Percentiles rank a stretch among this genome's conserved stretches.
Evolutionary conservation across 2,113 vertebrate genomes (phyloP).

Genomic region (Ptyas mucosa): DNA sequence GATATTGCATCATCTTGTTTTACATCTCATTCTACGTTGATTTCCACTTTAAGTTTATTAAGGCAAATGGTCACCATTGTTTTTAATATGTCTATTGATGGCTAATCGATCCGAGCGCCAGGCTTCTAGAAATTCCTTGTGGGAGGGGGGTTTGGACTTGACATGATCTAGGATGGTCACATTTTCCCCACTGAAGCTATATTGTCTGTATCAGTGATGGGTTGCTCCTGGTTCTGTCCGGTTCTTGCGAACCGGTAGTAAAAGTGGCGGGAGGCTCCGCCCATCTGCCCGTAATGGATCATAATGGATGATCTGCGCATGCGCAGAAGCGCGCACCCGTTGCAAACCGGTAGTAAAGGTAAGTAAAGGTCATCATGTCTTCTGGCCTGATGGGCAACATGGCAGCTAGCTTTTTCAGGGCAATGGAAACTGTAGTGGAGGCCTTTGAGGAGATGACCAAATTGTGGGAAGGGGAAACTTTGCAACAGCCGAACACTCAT

Average conservation of each 20-base stretch:
- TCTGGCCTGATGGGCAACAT: constrained; percentile 43
- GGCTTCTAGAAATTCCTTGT: neutral
- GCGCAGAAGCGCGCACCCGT: too few species aligned
- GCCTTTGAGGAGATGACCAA: neutral
- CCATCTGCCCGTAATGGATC: too few species aligned
- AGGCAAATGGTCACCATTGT: neutral
- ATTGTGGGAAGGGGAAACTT: constrained; percentile 29
- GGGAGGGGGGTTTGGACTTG: neutral
- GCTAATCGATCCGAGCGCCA: neutral
- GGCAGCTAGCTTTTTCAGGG: constrained; percentile 62
- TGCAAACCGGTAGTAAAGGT: too few species aligned
- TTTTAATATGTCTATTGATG: neutral
- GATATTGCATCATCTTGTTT: neutral
- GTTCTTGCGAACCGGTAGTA: too few species aligned
- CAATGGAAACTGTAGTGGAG: constrained; percentile 18
- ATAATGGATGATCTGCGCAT: too few species aligned
- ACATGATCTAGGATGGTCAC: neutral
- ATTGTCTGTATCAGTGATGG: neutral
- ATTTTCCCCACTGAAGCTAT: neutral
- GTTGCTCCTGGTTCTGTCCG: too few species aligned
- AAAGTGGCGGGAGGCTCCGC: too few species aligned
- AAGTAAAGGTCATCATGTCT: neutral
- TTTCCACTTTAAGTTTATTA: neutral
- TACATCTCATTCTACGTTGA: neutral
- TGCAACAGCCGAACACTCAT: constrained; percentile 26